phyloP scores from a whole-genome alignment of 2,113 vertebrate genomes.

The Albula goreensis region DNA sequence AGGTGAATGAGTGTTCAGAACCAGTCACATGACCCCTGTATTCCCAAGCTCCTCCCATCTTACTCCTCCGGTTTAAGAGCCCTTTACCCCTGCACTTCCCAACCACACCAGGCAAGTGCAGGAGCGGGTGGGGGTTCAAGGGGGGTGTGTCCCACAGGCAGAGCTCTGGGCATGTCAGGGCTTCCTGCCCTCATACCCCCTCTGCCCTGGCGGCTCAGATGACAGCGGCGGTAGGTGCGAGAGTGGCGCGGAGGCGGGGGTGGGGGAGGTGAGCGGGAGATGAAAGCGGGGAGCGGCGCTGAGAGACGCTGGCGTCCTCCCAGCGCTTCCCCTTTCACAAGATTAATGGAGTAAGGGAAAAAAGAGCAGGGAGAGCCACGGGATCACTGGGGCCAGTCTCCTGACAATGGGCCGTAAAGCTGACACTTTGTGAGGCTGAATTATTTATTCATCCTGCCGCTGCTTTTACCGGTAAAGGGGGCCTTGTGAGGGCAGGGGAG shows the following conservation, averaged over 20 bases:
- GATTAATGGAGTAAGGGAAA: conserved; percentile 11
- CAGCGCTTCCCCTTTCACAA: background rate
- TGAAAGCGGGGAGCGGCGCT: background rate
- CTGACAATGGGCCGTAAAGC: conserved; percentile 20
- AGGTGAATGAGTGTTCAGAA: background rate
- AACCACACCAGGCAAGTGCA: too few relatives aligned
- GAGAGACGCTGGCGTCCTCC: background rate
- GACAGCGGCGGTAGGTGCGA: background rate
- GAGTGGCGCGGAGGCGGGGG: background rate
- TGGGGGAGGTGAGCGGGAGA: background rate
- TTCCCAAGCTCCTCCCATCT: background rate
- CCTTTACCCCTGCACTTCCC: too few relatives aligned
- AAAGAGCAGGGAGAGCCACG: background rate
- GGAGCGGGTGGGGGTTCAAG: too few relatives aligned
- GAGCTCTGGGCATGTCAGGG: background rate
- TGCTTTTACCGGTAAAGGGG: conserved; percentile 18
- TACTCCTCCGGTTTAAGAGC: background rate
- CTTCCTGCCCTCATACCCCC: background rate
- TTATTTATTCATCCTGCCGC: conserved; percentile 20
- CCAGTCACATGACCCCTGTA: background rate
- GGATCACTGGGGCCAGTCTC: conserved; percentile 6
- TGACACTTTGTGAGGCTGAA: conserved; percentile 23
- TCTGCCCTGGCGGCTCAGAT: background rate
- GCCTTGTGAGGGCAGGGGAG: conserved; percentile 23
- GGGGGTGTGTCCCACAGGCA: background rate